Conservation (phyloP, 2,888 invertebrate genomes). For the Hydraecia micacea region DNA sequence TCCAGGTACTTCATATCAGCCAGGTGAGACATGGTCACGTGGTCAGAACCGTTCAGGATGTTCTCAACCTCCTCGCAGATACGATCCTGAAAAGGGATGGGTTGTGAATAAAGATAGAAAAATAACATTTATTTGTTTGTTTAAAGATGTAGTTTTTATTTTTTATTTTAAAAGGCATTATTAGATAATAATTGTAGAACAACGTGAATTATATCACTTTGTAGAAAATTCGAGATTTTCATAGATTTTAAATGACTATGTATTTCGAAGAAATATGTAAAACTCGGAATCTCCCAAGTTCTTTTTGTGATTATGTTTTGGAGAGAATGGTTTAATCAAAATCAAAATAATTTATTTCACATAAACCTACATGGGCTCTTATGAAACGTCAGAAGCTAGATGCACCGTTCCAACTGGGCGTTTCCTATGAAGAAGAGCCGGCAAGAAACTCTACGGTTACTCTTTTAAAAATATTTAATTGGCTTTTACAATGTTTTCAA, state of each 20-base stretch:
- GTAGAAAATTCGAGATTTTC: too few species aligned
- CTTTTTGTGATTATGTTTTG: too few species aligned
- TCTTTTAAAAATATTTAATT: too few species aligned
- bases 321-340: too few species aligned
- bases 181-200: not conserved
- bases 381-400: too few species aligned
- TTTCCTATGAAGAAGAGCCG: too few species aligned
- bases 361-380: too few species aligned
- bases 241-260: too few species aligned
- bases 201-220: not conserved
- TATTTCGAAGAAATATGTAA: not conserved
- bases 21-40: constrained; percentile 88
- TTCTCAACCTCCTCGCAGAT: constrained; percentile 82
- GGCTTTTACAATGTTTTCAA: too few species aligned
- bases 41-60: constrained; percentile 79
- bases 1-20: constrained; percentile 92
- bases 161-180: not conserved
- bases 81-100: constrained; percentile 74
- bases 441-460: too few species aligned
- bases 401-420: too few species aligned
- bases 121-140: not conserved
- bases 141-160: not conserved
- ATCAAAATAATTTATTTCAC: too few species aligned
- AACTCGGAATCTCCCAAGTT: not conserved
- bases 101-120: not conserved